Evolutionary conservation across 2,797 vertebrate genomes (phyloP).

Genomic region (Balearica regulorum): DNA sequence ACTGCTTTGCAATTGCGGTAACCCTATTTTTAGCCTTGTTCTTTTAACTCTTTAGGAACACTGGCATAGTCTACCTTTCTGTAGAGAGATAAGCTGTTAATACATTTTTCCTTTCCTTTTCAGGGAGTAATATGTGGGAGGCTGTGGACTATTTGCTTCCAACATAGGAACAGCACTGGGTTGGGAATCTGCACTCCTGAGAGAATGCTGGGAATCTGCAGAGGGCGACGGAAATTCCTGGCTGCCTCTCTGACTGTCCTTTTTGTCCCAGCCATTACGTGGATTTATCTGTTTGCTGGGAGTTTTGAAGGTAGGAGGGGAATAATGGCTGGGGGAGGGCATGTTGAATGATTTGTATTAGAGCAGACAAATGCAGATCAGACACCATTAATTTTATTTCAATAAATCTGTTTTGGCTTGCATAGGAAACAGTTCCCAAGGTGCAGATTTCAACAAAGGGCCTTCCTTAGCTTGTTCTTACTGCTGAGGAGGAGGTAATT

Average conservation of each 20-base stretch:
- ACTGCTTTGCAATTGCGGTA: background rate
- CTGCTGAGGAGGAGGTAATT: background rate
- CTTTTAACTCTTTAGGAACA: background rate
- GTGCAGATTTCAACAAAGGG: background rate
- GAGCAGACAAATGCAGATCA: background rate
- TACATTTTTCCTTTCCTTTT: slow-evolving; percentile 28
- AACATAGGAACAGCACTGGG: slow-evolving; percentile 80
- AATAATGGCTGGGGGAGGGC: background rate
- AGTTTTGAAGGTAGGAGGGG: slow-evolving; percentile 88
- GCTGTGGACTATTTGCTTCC: slow-evolving; percentile 79
- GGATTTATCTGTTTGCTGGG: slow-evolving; percentile 94
- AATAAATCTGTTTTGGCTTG: background rate
- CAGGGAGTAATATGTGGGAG: slow-evolving; percentile 86
- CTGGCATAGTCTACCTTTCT: background rate
- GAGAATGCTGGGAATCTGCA: slow-evolving; percentile 99
- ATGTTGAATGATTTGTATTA: background rate
- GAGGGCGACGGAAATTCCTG: slow-evolving; percentile 97
- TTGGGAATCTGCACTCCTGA: slow-evolving; percentile 75
- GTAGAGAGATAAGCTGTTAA: background rate
- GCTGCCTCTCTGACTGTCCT: slow-evolving; percentile 90
- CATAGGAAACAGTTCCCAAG: background rate
- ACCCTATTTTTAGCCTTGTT: background rate
- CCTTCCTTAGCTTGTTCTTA: background rate
- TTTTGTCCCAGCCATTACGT: slow-evolving; percentile 94
- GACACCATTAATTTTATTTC: background rate